Evolutionary conservation across 2,797 vertebrate species (phyloP).

Genomic region (Sparus aurata): DNA sequence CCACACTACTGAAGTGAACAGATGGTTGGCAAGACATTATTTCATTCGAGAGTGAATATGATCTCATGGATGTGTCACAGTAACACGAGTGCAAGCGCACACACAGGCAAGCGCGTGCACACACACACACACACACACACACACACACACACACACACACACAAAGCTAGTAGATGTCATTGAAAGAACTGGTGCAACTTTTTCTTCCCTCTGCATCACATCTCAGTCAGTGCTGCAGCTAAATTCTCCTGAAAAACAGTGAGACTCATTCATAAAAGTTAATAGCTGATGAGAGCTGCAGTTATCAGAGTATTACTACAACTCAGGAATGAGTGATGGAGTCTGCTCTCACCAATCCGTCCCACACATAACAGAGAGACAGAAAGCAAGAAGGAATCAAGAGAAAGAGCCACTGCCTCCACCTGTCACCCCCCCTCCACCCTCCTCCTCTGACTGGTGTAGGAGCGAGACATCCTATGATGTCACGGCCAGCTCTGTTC

Average conservation of each 20-base stretch:
- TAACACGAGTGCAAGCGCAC: conserved; percentile 2
- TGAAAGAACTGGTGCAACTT: conserved; percentile 26
- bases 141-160: neutral
- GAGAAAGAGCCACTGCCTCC: conserved; percentile 37
- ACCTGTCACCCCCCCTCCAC: conserved; percentile 52
- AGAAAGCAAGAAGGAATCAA: conserved; percentile 22
- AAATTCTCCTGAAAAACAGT: conserved; percentile 59
- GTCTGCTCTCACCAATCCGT: conserved; percentile 13
- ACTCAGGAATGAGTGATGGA: conserved; percentile 42
- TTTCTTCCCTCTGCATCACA: conserved; percentile 38
- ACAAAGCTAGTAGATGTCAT: neutral
- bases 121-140: neutral
- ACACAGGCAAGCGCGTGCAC: neutral
- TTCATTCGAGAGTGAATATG: conserved; percentile 19
- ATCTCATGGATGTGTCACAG: conserved; percentile 14
- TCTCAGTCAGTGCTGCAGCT: conserved; percentile 50
- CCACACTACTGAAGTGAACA: conserved; percentile 1
- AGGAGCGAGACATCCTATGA: conserved; percentile 79
- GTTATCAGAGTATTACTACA: conserved; percentile 56
- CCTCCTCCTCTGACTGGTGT: conserved; percentile 52
- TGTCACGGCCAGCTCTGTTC: conserved; percentile 80
- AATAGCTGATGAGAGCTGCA: conserved; percentile 54
- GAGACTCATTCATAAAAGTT: conserved; percentile 66
- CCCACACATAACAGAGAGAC: neutral
- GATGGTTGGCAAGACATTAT: conserved; percentile 6